Base-by-base conservation (phyloP, 1,140 invertebrate species). In the Aphidius gifuensis region DNA sequence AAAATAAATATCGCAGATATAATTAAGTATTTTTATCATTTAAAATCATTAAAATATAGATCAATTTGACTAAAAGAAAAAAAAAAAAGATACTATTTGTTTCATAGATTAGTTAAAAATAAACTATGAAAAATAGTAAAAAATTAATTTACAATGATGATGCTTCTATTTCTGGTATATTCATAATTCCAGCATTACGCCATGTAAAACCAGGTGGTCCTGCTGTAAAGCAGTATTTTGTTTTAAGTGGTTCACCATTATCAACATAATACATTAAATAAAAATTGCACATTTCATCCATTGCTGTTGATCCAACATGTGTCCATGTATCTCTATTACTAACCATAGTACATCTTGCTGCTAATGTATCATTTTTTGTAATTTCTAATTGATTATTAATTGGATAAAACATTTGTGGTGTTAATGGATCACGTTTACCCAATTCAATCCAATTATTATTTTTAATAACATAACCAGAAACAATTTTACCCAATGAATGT, bases 261-360 rank as follows among this genome's bases (percentile, higher is more conserved):
- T 94, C 86, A 1, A 96, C 92, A 81, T 94, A 99, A 80, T 98
- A 99, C 95, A 99, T 98, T 21, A 99, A 79, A 80, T 99, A 99
- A 79, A 99, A 98, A 80, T 99, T 99, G 83, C 97, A 99, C 97
- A 99, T 99, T 83, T 99, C 97, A 75, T 99, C 94, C 23, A 90
- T 85, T 68, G 93, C 93, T 11, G 96, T 97, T 6, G 88, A 78
- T 1, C 94, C 94, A 72, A 96, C 89, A 69, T 81, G 80, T 5
- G 91, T 95, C 65, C 71, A 74, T 11, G 76, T 84, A 64, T 83
- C 79, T 51, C 86, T 82, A 61, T 79, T 80, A 75, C 89, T 96
- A 61, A 89, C 81, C 92, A 97, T 96, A 4, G 93, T 94, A 78
- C 97, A 99, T 62, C 95, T 80, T 1, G 93, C 92, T 5, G 94